These are phyloP conservation scores for Drosophila mojavensis DNA, from an alignment of 1,140 invertebrate genomes.

Conservation along the genomic window DNA sequence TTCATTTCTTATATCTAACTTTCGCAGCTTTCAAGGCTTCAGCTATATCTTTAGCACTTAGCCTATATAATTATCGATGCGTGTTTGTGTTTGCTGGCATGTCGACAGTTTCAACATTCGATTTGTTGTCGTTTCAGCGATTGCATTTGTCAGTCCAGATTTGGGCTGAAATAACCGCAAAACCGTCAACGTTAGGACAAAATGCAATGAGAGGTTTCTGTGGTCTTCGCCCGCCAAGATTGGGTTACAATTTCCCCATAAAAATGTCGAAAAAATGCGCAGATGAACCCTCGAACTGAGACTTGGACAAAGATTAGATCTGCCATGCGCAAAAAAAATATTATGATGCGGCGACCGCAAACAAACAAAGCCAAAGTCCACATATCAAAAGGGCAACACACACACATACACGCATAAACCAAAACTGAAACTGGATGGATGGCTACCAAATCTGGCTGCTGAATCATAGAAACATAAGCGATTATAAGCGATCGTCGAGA, in stretches of 20 bases:
- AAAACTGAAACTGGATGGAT: conserved; percentile 61
- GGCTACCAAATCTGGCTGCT: conserved; percentile 72
- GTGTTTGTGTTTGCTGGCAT: conserved; percentile 2
- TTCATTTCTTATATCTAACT: no score
- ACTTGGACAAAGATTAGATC: conserved; percentile 73
- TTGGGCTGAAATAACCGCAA: conserved; percentile 51
- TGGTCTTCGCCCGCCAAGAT: conserved; percentile 57
- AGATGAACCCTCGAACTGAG: conserved; percentile 55
- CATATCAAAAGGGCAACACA: conserved; percentile 37
- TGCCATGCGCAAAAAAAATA: conserved; percentile 80
- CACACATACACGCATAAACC: conserved; percentile 31
- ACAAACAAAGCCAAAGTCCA: conserved; percentile 60
- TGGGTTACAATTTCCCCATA: conserved; percentile 80
- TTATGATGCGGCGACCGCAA: conserved; percentile 70
- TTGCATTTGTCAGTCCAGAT: conserved; percentile 70
- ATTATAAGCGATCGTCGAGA: conserved; percentile 71
- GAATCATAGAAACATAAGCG: conserved; percentile 79
- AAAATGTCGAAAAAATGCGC: conserved; percentile 73
- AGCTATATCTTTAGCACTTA: neutral
- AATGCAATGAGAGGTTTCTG: conserved; percentile 73
- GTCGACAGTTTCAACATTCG: conserved; percentile 4
- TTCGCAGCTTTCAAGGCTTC: neutral
- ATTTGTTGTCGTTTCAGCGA: conserved; percentile 32
- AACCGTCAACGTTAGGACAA: conserved; percentile 75
- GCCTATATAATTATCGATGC: conserved; percentile 27